Conservation (phyloP, 2,113 vertebrate species). For the Xiphophorus hellerii region DNA sequence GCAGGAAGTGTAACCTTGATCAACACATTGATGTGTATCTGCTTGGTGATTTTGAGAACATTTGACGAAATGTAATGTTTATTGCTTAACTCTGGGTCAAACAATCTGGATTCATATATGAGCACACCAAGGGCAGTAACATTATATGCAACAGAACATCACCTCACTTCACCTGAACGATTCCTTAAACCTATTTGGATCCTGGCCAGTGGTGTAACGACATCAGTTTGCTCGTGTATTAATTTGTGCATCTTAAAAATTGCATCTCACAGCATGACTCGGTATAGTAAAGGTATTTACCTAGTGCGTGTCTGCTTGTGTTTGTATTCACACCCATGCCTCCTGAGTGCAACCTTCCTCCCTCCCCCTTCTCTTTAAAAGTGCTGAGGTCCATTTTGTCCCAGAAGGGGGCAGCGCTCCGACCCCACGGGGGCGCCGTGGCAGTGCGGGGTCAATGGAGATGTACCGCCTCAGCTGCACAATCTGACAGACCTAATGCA, state of each 20-base stretch:
- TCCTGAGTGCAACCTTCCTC: neutral
- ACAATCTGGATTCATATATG: neutral
- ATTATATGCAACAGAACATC: neutral
- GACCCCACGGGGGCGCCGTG: conserved; percentile 50
- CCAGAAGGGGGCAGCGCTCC: conserved; percentile 35
- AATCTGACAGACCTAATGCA: conserved; percentile 70
- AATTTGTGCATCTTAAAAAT: conserved; percentile 1
- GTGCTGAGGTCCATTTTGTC: conserved; percentile 44
- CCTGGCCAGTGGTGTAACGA: conserved; percentile 8
- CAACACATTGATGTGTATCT: too few relatives aligned
- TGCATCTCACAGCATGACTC: conserved; percentile 3
- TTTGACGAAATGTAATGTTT: too few relatives aligned
- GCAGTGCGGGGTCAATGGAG: conserved; percentile 66
- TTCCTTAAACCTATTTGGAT: neutral
- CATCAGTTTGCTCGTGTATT: conserved; percentile 11
- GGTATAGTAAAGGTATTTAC: neutral
- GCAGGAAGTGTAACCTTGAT: too few relatives aligned
- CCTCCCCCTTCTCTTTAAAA: conserved; percentile 3
- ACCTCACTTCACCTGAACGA: neutral
- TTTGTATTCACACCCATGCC: conserved; percentile 6
- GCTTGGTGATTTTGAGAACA: too few relatives aligned
- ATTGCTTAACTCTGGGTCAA: too few relatives aligned
- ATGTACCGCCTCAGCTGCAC: conserved; percentile 59
- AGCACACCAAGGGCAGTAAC: neutral
- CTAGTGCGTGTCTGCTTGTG: neutral